Evolutionary conservation across 2,113 vertebrate species (phyloP), one percentile per base, ranked within the genome.

Genomic region (Poeciliopsis prolifica): DNA sequence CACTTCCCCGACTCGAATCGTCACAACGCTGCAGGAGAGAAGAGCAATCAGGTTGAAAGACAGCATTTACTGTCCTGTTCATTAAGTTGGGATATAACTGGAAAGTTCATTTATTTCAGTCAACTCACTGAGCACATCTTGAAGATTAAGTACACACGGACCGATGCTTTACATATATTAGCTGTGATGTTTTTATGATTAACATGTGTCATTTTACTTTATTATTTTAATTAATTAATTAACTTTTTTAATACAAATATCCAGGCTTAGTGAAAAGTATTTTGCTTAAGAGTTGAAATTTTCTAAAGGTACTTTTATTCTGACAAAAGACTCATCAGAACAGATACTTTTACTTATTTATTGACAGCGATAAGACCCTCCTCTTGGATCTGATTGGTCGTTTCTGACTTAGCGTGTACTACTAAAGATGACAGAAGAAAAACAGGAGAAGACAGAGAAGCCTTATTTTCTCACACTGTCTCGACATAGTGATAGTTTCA

Each of bases 1-100:
- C 95, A 95, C 75, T 95, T 95, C 82, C 94, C 95, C 0, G 95
- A 95, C 83, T 95, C 95, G 58, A 95, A 95, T 81, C 93, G 95
- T 1, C 93, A 95, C 91, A 95, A 82, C 12, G 81, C 69, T 0
- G 75, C 83, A 0, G 93, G 93, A 78, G 95, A 95, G 83, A 95
- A 95, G 84, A 95, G 94, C 91, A 95, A 95, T 88, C 95, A 95
- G 93, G 95, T 95, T 69, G 92, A 93, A 58, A 58, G 19, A 22
- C 93, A 63, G 69, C 17, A 48, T 48, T 17, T 11, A 5, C 6
- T 8, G 8, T 13, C 40, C 11, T 22, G 1, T 40, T 61, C 51
- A 24, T 3, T 6, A 58, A 58, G 5, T 58, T 3, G 9, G 6
- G 2, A 10, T 24, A 24, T 54, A 19, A 9, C 2, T 54, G 19